These are phyloP conservation scores for Iphiclides podalirius DNA, from an alignment of 2,888 invertebrate genomes.

Conservation along the genomic window DNA sequence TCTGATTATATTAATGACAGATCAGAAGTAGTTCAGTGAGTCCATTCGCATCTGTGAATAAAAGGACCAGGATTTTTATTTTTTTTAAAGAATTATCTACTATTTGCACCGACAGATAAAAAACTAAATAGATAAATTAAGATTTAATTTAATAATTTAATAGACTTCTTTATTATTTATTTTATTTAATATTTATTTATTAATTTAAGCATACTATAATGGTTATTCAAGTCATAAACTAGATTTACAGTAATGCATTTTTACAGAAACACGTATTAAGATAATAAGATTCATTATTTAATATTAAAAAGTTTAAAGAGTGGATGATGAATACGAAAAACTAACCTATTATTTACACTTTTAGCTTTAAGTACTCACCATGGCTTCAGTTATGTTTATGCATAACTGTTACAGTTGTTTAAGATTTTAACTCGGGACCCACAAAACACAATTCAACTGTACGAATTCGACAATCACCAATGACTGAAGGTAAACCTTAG, in stretches of 20 bases:
- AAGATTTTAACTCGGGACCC: constrained; percentile 13
- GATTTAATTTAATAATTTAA: not conserved
- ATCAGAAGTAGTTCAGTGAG: too few relatives aligned
- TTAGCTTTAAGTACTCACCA: constrained; percentile 27
- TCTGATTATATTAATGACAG: too few relatives aligned
- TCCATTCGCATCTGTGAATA: not conserved
- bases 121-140: not conserved
- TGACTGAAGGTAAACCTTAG: constrained; percentile 33
- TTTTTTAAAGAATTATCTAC: not conserved
- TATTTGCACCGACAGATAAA: not conserved
- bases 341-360: too few relatives aligned
- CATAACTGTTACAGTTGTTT: constrained; percentile 22
- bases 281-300: constrained; percentile 4
- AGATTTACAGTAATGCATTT: not conserved
- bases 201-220: too few relatives aligned
- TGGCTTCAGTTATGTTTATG: constrained; percentile 21
- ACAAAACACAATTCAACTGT: constrained; percentile 11
- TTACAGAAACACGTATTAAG: not conserved
- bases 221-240: too few relatives aligned
- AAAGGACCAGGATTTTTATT: not conserved
- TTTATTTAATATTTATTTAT: too few relatives aligned
- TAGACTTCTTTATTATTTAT: too few relatives aligned
- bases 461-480: constrained; percentile 28
- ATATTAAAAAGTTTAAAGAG: constrained; percentile 2
- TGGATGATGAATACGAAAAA: not conserved